Base-by-base conservation (phyloP, 2,797 vertebrate species). In the Dicrostonyx torquatus region DNA sequence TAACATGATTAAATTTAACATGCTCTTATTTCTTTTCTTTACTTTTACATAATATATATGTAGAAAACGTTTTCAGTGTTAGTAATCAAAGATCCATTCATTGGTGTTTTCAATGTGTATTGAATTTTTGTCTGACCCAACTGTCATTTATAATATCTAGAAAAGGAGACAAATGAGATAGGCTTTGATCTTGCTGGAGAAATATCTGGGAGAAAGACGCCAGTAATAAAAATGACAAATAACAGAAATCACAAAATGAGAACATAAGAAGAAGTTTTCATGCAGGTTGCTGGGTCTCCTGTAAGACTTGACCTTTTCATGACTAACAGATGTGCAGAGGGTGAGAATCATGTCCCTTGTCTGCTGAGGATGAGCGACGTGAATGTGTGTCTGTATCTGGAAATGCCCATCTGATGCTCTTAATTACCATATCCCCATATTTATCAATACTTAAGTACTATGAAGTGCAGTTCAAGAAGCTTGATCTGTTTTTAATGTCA, bases 321-420 rank as follows among this genome's bases (percentile, higher is more conserved):
- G 50, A 91, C 70, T 91, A 95, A 78, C 68, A 95, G 77, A 70
- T 93, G 83, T 93, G 95, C 72, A 78, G 70, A 95, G 90, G 40
- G 86, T 86, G 18, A 95, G 77, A 93, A 64, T 66, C 58, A 58
- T 50, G 34, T 66, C 45, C 43, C 62, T 9, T 87, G 13, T 75
- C 86, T 89, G 37, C 50, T 87, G 88, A 94, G 72, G 80, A 76
- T 34, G 82, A 82, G 48, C 40, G 45, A 73, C 77, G n/a, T 24
- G 84, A 70, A 77, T 64, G 31, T 64, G 48, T 89, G 0, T 2
- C 55, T 60, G 26, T 60, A 29, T 62, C n/a, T 62, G 62, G 53
- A 45, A 70, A 68, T 73, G 78, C 6, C 29, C 68, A 4, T 70
- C 40, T 90, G 62, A 90, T 85, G 76, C 68, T 89, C 55, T 58